Percentiles rank a stretch among this genome's conserved stretches.
Evolutionary conservation across 2,113 vertebrate genomes (phyloP).

Genomic region (Lepisosteus osseus): DNA sequence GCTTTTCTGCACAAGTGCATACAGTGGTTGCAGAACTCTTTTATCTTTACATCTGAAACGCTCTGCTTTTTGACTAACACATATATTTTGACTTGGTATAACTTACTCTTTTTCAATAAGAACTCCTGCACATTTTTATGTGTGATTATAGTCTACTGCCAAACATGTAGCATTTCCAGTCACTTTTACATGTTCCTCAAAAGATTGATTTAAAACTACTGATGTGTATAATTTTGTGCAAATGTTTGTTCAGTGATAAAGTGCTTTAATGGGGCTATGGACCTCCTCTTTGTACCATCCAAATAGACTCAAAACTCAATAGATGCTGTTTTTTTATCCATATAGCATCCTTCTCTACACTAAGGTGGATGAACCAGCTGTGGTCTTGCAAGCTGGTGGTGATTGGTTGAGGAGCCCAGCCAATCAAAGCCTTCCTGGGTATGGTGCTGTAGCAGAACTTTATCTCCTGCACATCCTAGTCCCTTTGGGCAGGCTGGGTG

Average conservation of each 20-base stretch:
- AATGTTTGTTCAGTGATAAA: background rate
- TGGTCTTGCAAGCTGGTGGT: constrained; percentile 65
- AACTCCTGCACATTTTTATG: too few species aligned
- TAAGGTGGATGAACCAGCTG: constrained; percentile 73
- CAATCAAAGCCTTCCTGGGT: constrained; percentile 58
- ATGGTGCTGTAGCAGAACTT: constrained; percentile 69
- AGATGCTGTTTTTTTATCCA: background rate
- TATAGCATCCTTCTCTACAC: constrained; percentile 82
- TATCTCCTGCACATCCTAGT: constrained; percentile 74
- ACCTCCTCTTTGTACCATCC: background rate
- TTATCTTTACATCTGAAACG: too few species aligned
- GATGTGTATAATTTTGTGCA: too few species aligned
- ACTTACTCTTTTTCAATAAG: too few species aligned
- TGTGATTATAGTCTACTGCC: too few species aligned
- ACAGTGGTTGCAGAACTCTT: too few species aligned
- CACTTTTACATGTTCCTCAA: too few species aligned
- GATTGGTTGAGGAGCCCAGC: constrained; percentile 69
- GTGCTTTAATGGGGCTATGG: background rate
- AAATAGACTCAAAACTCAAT: background rate
- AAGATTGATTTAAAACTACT: too few species aligned
- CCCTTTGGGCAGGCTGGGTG: constrained; percentile 64
- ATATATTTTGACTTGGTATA: too few species aligned
- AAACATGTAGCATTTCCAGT: too few species aligned
- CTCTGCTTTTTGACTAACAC: too few species aligned
- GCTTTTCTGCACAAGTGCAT: too few species aligned